Conservation (phyloP, 2,113 vertebrate genomes). For the Acinonyx jubatus region DNA sequence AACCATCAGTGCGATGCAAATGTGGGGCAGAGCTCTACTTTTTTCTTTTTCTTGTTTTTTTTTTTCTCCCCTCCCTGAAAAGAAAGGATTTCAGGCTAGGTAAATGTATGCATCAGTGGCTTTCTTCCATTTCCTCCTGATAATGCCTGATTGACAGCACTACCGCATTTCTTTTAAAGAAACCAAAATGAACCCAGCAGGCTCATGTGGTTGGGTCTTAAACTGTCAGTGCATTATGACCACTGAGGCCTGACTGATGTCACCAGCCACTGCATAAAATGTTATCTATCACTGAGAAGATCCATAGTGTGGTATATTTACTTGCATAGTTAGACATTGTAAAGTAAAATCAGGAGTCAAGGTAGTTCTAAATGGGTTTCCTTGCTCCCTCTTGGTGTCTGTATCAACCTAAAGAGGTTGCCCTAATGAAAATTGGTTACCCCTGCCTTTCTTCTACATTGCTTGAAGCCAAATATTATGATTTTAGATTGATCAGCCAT, state of each 20-base stretch:
- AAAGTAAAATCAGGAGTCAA: slow-evolving; percentile 30
- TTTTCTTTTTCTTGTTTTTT: not conserved
- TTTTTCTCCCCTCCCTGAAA: not conserved
- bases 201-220: slow-evolving; percentile 43
- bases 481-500: not conserved
- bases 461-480: not conserved
- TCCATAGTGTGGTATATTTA: not conserved
- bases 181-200: slow-evolving; percentile 44
- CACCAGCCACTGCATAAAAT: slow-evolving; percentile 50
- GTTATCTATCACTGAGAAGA: slow-evolving; percentile 56
- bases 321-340: slow-evolving; percentile 72
- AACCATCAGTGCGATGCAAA: not conserved
- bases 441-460: not conserved
- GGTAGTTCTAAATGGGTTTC: not conserved
- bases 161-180: slow-evolving; percentile 60
- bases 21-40: not conserved
- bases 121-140: slow-evolving; percentile 66
- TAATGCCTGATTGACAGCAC: slow-evolving; percentile 70
- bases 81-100: slow-evolving; percentile 54
- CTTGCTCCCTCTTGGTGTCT: not conserved
- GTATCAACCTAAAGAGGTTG: not conserved
- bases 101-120: slow-evolving; percentile 61
- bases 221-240: slow-evolving; percentile 61
- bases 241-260: slow-evolving; percentile 72
- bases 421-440: not conserved